Evolutionary conservation across 1,140 invertebrate genomes (phyloP).

Genomic region (Pseudomyrmex sp.): DNA sequence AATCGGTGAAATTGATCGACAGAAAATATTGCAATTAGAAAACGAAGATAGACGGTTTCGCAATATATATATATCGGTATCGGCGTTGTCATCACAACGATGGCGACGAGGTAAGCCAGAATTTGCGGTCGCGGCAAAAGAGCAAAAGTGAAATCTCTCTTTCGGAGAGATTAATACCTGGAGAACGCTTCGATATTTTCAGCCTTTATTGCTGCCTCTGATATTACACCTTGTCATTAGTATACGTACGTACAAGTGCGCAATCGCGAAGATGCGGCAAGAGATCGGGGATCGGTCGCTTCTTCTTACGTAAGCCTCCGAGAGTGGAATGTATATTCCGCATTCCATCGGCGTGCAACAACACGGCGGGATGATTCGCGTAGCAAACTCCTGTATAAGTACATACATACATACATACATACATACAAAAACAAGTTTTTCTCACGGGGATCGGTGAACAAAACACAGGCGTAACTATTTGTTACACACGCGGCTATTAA

Average conservation of each 20-base stretch:
- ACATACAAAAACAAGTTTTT: not conserved
- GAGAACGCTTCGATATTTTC: not conserved
- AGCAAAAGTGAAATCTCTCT: too few relatives aligned
- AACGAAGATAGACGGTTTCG: not conserved
- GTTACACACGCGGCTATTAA: not conserved
- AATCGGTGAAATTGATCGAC: not conserved
- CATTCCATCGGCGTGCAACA: conserved; percentile 52
- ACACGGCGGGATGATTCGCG: conserved; percentile 27
- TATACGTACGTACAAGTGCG: not conserved
- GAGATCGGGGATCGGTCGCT: not conserved
- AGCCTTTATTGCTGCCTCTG: not conserved
- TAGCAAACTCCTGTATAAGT: too few relatives aligned
- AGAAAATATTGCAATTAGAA: too few relatives aligned
- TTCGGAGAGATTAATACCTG: not conserved
- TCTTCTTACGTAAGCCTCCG: conserved; percentile 51
- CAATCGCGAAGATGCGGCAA: conserved; percentile 4
- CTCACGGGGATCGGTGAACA: not conserved
- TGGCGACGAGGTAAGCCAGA: too few relatives aligned
- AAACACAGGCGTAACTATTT: conserved; percentile 1
- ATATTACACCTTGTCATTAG: not conserved
- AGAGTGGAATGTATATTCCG: conserved; percentile 62
- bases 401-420: not conserved
- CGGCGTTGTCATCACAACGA: not conserved
- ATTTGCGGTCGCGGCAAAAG: too few relatives aligned
- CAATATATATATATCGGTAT: not conserved